Percentiles rank a stretch among this genome's conserved stretches.
Evolutionary conservation across 2,888 invertebrate genomes (phyloP).

Genomic region (Tenodera sinensis): DNA sequence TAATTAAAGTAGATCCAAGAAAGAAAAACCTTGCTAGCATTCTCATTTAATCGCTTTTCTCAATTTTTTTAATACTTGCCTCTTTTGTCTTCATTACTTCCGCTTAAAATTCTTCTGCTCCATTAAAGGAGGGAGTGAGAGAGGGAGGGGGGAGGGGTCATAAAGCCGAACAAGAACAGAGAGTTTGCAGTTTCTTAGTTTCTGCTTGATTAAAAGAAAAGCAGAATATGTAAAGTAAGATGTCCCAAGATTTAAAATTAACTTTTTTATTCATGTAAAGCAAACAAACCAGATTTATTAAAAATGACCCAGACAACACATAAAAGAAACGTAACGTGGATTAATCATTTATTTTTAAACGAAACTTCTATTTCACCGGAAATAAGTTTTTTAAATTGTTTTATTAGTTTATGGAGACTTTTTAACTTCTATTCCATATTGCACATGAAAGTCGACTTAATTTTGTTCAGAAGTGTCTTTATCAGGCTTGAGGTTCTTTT

Average conservation of each 20-base stretch:
- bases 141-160: not conserved
- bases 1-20: not conserved
- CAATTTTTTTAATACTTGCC: not conserved
- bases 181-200: not conserved
- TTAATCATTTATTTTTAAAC: not conserved
- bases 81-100: not conserved
- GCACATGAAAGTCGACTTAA: too few relatives aligned
- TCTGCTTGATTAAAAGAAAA: not conserved
- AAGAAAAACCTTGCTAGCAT: not conserved
- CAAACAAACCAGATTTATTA: not conserved
- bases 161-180: not conserved
- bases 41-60: not conserved
- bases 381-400: too few relatives aligned
- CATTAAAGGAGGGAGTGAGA: not conserved
- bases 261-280: not conserved
- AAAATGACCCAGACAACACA: not conserved
- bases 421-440: too few relatives aligned
- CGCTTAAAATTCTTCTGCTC: not conserved
- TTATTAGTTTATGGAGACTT: too few relatives aligned
- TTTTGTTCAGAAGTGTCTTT: too few relatives aligned
- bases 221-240: not conserved
- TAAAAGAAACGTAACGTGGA: not conserved
- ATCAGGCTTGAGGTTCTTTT: too few relatives aligned
- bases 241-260: not conserved
- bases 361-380: not conserved